Percentiles rank a stretch among this genome's conserved stretches.
phyloP scores from a whole-genome alignment of 2,113 vertebrate genomes.

The Mus pahari region DNA sequence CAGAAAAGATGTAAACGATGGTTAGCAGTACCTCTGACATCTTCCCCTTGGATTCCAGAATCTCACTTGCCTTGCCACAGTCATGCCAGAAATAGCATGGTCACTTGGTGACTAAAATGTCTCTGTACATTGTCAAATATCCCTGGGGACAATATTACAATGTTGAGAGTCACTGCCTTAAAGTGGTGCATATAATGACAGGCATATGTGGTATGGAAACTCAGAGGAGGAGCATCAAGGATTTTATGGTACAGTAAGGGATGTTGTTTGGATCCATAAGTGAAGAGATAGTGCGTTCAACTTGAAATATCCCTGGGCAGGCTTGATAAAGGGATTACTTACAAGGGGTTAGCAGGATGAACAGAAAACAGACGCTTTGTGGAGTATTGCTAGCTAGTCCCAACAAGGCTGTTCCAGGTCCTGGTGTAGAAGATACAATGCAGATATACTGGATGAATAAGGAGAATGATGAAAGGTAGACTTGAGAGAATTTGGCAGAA shows the following conservation, averaged over 20 bases:
- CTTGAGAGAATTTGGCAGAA: not conserved
- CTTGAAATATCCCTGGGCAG: not conserved
- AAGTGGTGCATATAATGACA: not conserved
- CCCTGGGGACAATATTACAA: too few species aligned
- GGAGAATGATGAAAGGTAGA: not conserved
- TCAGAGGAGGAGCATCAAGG: not conserved
- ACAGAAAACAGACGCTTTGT: rapidly evolving
- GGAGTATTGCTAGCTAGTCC: not conserved
- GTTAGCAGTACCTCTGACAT: not conserved
- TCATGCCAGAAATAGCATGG: too few species aligned
- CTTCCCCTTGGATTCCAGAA: not conserved
- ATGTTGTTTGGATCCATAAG: not conserved
- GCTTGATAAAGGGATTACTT: not conserved
- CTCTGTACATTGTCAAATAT: not conserved
- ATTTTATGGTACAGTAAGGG: not conserved
- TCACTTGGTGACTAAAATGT: not conserved
- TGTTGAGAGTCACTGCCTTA: not conserved
- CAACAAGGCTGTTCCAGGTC: not conserved
- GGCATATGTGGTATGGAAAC: rapidly evolving
- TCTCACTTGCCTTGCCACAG: rapidly evolving
- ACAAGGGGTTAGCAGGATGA: not conserved
- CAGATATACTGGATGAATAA: not conserved
- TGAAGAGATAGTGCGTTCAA: not conserved
- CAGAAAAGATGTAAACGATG: too few species aligned
- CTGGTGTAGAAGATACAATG: not conserved